phyloP scores from a whole-genome alignment of 2,113 vertebrate species.

The Gymnarchus niloticus region DNA sequence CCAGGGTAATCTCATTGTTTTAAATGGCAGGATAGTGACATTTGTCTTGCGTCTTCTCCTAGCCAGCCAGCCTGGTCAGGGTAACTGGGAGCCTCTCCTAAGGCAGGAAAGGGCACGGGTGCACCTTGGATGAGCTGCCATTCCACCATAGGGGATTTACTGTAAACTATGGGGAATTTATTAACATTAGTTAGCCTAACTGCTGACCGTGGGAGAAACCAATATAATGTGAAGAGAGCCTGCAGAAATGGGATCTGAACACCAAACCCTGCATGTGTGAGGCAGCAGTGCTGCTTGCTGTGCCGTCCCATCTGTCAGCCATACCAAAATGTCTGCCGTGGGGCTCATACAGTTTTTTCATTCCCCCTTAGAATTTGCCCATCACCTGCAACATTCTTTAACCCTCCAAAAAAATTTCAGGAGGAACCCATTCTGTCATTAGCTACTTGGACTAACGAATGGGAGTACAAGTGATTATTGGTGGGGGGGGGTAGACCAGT shows the following conservation, averaged over 20 bases:
- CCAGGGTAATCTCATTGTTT: too few relatives aligned
- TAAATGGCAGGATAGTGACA: too few relatives aligned
- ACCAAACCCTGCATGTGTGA: background rate
- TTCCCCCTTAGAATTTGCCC: background rate
- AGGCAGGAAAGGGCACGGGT: background rate
- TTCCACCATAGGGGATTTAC: background rate
- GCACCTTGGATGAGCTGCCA: background rate
- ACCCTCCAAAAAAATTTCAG: background rate
- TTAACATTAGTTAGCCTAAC: background rate
- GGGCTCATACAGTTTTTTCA: background rate
- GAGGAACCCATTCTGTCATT: background rate
- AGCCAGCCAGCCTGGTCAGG: background rate
- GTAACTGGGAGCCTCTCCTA: background rate
- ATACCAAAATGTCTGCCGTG: too few relatives aligned
- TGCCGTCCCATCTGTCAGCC: too few relatives aligned
- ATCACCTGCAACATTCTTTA: background rate
- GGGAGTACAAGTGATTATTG: background rate
- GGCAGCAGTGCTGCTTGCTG: background rate
- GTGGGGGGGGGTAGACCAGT: background rate
- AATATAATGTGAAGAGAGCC: background rate
- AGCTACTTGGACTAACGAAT: background rate
- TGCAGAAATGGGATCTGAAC: background rate
- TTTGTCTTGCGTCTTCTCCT: too few relatives aligned
- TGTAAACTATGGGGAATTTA: background rate
- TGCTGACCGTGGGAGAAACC: background rate